Evolutionary conservation across 1,140 invertebrate species (phyloP).

Genomic region (Coelopa frigida): DNA sequence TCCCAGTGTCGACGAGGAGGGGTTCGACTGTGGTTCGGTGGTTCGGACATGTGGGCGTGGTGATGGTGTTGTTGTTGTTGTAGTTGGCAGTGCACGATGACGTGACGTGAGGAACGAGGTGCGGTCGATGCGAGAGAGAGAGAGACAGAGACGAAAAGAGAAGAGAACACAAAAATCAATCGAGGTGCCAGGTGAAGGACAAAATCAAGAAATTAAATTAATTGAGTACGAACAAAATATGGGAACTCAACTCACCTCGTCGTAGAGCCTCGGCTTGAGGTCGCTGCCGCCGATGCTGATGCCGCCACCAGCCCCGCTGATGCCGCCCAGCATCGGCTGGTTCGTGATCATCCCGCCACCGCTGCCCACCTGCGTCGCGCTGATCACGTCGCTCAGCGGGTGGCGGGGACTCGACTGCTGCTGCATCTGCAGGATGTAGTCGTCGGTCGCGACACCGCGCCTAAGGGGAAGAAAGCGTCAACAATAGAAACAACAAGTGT

Average conservation of each 20-base stretch:
- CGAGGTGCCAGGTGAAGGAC: conserved; percentile 21
- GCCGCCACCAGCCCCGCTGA: conserved; percentile 30
- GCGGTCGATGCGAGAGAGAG: conserved; percentile 14
- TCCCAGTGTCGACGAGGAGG: conserved; percentile 39
- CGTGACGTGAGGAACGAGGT: background rate
- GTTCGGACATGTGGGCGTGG: background rate
- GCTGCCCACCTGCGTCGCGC: conserved; percentile 27
- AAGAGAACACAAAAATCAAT: conserved; percentile 23
- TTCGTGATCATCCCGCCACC: conserved; percentile 30
- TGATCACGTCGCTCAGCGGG: conserved; percentile 37
- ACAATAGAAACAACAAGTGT: conserved; percentile 1
- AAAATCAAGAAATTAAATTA: conserved; percentile 13
- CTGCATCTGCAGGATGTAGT: conserved; percentile 56
- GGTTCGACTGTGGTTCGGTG: conserved; percentile 31
- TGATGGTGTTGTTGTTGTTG: conserved; percentile 1
- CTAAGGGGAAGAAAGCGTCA: conserved; percentile 27
- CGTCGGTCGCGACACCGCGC: conserved; percentile 63
- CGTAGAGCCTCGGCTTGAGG: conserved; percentile 36
- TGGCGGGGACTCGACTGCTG: conserved; percentile 37
- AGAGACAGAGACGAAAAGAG: conserved; percentile 14
- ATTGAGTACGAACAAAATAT: background rate
- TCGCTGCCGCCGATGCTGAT: conserved; percentile 30
- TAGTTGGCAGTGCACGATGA: background rate
- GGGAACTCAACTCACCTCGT: conserved; percentile 30
- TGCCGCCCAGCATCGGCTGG: conserved; percentile 34